A percentile compares a stretch with the other conserved stretches of the same genome.
Evolutionary conservation across 2,888 invertebrate species (phyloP).

Genomic region (Pycnomerus fuliginosus): DNA sequence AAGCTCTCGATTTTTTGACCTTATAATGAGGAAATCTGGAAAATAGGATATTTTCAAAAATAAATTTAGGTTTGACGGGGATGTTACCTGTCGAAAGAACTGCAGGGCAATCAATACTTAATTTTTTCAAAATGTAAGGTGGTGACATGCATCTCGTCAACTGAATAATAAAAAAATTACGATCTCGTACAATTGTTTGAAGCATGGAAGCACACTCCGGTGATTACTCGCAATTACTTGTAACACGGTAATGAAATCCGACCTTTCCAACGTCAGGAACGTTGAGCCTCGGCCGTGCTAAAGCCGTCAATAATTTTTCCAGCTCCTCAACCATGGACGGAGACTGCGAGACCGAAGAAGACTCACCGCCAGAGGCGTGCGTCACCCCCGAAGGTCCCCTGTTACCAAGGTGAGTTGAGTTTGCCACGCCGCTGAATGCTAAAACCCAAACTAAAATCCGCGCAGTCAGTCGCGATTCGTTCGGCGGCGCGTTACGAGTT

Average conservation of each 20-base stretch:
- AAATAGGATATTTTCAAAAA: no score
- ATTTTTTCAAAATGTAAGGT: no score
- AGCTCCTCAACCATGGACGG: constrained; percentile 43
- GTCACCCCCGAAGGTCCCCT: constrained; percentile 46
- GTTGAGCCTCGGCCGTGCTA: constrained; percentile 6
- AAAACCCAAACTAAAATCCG: constrained; percentile 10
- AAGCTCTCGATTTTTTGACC: no score
- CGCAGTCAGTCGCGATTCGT: constrained; percentile 35
- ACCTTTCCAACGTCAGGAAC: constrained; percentile 15
- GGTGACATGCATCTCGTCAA: no score
- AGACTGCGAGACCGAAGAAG: constrained; percentile 50
- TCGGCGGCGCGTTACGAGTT: constrained; percentile 12
- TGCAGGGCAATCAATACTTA: no score
- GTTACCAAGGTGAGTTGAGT: constrained; percentile 46
- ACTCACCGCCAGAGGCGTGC: constrained; percentile 51
- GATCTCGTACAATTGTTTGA: no score
- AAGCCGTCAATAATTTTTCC: constrained; percentile 19
- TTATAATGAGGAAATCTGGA: no score
- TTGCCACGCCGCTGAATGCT: constrained; percentile 30
- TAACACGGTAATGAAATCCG: constrained; percentile 16
- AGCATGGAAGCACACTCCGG: no score
- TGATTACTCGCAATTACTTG: no score
- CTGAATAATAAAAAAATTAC: no score
- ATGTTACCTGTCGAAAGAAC: no score
- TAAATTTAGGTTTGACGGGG: no score